phyloP scores from a whole-genome alignment of 2,888 invertebrate genomes.

The Drosophila dives region DNA sequence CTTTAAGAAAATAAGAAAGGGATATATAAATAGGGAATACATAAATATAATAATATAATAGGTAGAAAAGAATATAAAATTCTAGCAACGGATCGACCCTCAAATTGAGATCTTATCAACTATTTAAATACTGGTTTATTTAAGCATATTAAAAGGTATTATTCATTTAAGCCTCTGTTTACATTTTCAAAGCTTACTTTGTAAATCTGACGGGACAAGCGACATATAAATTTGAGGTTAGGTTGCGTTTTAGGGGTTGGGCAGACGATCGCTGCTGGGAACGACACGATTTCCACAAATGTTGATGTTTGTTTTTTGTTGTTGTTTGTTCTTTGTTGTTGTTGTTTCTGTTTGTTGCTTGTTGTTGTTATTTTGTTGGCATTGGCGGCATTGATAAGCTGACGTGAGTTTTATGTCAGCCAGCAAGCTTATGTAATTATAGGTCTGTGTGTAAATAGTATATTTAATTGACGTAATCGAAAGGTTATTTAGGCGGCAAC shows the following conservation, averaged over 20 bases:
- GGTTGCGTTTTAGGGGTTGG: conserved; percentile 23
- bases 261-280: conserved; percentile 18
- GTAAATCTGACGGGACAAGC: neutral
- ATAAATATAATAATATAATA: neutral
- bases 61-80: neutral
- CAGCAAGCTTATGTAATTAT: conserved; percentile 58
- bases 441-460: conserved; percentile 45
- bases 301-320: conserved; percentile 1
- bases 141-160: conserved; percentile 32
- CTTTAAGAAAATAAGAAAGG: neutral
- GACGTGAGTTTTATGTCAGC: conserved; percentile 7
- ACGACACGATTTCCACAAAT: conserved; percentile 31
- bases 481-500: conserved; percentile 68
- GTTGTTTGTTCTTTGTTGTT: neutral
- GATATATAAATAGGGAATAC: neutral
- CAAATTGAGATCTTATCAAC: conserved; percentile 25
- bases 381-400: conserved; percentile 67
- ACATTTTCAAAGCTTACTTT: conserved; percentile 35
- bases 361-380: conserved; percentile 47
- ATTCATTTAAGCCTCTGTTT: conserved; percentile 43
- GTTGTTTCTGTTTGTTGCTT: conserved; percentile 19
- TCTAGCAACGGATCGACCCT: conserved; percentile 16
- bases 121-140: conserved; percentile 30
- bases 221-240: conserved; percentile 24
- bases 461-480: conserved; percentile 72